Evolutionary conservation across 2,797 vertebrate species (phyloP).

Genomic region (Cyclura pinguis): DNA sequence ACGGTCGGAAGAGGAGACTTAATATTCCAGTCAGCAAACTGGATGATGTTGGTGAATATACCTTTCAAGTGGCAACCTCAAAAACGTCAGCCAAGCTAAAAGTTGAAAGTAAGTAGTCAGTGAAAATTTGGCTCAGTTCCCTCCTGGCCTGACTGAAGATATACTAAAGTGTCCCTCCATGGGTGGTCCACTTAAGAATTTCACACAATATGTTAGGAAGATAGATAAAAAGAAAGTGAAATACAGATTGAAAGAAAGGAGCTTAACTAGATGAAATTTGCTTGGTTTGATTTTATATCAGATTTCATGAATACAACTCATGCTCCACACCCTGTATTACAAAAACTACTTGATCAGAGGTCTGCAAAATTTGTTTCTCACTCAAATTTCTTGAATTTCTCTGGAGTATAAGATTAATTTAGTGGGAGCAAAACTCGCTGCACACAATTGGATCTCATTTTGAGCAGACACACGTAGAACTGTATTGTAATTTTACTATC

Average conservation of each 20-base stretch:
- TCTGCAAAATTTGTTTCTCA: not conserved
- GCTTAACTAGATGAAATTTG: not conserved
- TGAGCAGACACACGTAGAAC: not conserved
- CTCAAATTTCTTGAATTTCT: not conserved
- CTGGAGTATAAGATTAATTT: not conserved
- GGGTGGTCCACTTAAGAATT: not conserved
- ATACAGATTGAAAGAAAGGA: not conserved
- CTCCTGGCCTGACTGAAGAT: not conserved
- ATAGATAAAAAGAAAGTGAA: not conserved
- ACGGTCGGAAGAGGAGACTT: slow-evolving; percentile 88
- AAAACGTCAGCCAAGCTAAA: slow-evolving; percentile 94
- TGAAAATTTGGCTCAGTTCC: not conserved
- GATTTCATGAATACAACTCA: not conserved
- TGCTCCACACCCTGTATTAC: not conserved
- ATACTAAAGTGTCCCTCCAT: not conserved
- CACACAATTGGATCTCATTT: not conserved
- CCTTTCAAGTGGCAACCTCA: slow-evolving; percentile 95
- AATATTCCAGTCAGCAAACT: slow-evolving; percentile 87
- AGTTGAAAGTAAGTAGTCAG: slow-evolving; percentile 89
- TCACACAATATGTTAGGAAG: no score
- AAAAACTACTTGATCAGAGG: not conserved
- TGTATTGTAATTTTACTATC: not conserved
- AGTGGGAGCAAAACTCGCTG: not conserved
- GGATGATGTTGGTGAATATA: slow-evolving; percentile 94
- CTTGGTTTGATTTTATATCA: not conserved